These are phyloP conservation scores for Abscondita cerata DNA, from an alignment of 2,888 invertebrate species.

Conservation along the genomic window DNA sequence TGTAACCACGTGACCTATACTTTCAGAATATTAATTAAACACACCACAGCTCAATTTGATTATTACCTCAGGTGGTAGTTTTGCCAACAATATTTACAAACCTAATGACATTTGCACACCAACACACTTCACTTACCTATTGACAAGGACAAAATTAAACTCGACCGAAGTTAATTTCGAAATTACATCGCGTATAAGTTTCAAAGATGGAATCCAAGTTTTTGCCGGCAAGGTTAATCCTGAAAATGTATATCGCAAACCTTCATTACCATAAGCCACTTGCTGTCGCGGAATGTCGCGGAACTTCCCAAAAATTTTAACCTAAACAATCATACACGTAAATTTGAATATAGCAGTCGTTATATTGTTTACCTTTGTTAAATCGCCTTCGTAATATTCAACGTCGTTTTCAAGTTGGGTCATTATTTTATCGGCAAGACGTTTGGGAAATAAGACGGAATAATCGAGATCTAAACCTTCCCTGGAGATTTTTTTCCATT, in stretches of 20 bases:
- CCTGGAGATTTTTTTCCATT: slow-evolving; percentile 57
- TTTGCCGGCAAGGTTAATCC: slow-evolving; percentile 68
- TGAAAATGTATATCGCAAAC: slow-evolving; percentile 71
- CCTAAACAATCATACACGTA: too few species aligned
- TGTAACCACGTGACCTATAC: too few species aligned
- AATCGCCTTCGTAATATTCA: slow-evolving; percentile 69
- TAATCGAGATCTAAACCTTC: slow-evolving; percentile 68
- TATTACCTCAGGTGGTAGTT: too few species aligned
- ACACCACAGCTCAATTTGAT: too few species aligned
- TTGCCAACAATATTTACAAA: too few species aligned
- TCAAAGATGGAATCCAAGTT: slow-evolving; percentile 66
- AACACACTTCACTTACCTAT: slow-evolving; percentile 69
- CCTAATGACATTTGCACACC: too few species aligned
- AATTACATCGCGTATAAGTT: slow-evolving; percentile 62
- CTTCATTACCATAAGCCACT: slow-evolving; percentile 72
- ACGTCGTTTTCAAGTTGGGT: slow-evolving; percentile 63
- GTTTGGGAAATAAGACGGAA: slow-evolving; percentile 58
- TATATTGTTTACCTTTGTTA: slow-evolving; percentile 65
- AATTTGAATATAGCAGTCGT: too few species aligned
- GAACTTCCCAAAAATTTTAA: slow-evolving; percentile 72
- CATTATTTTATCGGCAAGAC: slow-evolving; percentile 61
- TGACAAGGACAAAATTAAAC: slow-evolving; percentile 73
- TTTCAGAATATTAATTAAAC: too few species aligned
- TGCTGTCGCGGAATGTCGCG: slow-evolving; percentile 72
- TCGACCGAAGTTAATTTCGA: slow-evolving; percentile 61